Evolutionary conservation across 2,113 vertebrate species (phyloP).

Genomic region (Amazona vittata): DNA sequence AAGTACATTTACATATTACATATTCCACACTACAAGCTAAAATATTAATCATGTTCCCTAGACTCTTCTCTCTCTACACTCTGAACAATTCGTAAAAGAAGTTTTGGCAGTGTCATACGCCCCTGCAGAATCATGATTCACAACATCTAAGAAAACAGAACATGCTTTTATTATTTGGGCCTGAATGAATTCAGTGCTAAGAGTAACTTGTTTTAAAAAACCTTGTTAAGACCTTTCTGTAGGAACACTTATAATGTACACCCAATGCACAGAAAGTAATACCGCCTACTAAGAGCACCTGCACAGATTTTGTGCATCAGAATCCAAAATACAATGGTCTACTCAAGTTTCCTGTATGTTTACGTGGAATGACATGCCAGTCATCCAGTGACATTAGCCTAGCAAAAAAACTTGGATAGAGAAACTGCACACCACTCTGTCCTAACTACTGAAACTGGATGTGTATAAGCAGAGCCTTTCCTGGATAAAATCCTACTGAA

Average conservation of each 20-base stretch:
- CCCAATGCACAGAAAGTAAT: background rate
- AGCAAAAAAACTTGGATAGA: background rate
- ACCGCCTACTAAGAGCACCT: background rate
- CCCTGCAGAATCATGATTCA: background rate
- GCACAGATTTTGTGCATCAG: background rate
- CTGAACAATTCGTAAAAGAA: background rate
- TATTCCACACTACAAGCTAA: background rate
- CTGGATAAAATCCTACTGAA: background rate
- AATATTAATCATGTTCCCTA: background rate
- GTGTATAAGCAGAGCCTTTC: background rate
- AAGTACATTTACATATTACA: background rate
- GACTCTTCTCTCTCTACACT: background rate
- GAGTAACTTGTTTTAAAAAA: background rate
- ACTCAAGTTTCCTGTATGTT: background rate
- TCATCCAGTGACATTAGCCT: background rate
- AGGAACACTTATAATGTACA: background rate
- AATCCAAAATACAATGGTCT: background rate
- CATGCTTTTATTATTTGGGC: background rate
- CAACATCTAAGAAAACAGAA: background rate
- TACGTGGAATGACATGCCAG: background rate
- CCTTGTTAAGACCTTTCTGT: background rate
- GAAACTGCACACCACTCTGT: background rate
- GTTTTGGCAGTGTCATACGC: background rate
- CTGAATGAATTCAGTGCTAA: background rate
- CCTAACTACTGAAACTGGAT: background rate